A percentile compares a stretch with the other conserved stretches of the same genome.
Evolutionary conservation across 2,797 vertebrate species (phyloP).

Genomic region (Stomatorhinus walkeri): DNA sequence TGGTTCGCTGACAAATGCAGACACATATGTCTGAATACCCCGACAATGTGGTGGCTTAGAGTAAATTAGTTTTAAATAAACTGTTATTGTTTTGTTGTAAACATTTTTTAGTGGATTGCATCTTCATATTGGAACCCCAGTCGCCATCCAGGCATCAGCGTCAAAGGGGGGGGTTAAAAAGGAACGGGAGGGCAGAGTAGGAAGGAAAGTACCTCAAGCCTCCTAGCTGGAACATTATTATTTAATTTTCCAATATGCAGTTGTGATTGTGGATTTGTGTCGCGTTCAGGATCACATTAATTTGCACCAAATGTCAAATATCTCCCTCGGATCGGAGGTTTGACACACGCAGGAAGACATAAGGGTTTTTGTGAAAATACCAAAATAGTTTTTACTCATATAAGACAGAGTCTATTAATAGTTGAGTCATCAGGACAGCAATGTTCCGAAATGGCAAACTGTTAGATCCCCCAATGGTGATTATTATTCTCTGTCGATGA

Average conservation of each 20-base stretch:
- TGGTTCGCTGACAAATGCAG: slow-evolving; percentile 64
- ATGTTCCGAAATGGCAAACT: slow-evolving; percentile 73
- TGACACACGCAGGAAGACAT: slow-evolving; percentile 41
- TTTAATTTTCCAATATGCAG: slow-evolving; percentile 50
- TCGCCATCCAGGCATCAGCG: slow-evolving; percentile 37
- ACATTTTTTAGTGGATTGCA: slow-evolving; percentile 46
- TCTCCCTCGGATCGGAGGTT: slow-evolving; percentile 39
- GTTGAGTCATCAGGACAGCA: slow-evolving; percentile 63
- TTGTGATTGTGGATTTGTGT: slow-evolving; percentile 40
- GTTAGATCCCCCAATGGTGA: slow-evolving; percentile 68
- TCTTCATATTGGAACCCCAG: slow-evolving; percentile 41
- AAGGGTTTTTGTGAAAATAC: slow-evolving; percentile 44
- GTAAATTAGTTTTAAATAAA: slow-evolving; percentile 68
- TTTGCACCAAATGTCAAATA: slow-evolving; percentile 51
- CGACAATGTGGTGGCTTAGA: slow-evolving; percentile 53
- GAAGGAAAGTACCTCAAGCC: slow-evolving; percentile 20
- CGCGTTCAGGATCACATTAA: slow-evolving; percentile 48
- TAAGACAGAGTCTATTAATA: slow-evolving; percentile 56
- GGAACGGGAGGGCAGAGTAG: not conserved
- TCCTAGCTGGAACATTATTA: slow-evolving; percentile 38
- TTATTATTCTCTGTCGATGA: slow-evolving; percentile 71
- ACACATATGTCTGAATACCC: slow-evolving; percentile 64
- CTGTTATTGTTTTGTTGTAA: slow-evolving; percentile 64
- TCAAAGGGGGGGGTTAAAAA: slow-evolving; percentile 27
- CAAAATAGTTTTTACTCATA: slow-evolving; percentile 54